Percentiles rank a stretch among this genome's conserved stretches.
Conservation (phyloP, 2,888 invertebrate genomes). For the Hemaris fuciformis region DNA sequence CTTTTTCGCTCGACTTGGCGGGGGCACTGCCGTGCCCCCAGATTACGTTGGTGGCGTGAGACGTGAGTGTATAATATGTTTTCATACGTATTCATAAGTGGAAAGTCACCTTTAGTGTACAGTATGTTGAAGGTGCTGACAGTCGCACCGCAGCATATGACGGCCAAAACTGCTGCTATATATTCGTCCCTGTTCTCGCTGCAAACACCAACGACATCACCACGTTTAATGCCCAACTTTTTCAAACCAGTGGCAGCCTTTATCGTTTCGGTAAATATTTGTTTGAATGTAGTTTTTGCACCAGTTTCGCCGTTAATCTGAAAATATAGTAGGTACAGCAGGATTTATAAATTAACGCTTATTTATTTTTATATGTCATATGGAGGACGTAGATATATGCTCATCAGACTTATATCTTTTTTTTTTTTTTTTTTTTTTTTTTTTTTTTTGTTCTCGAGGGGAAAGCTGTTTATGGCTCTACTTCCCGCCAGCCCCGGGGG, state of each 20-base stretch:
- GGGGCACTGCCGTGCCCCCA: too few species aligned
- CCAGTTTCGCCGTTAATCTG: conserved; percentile 81
- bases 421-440: too few species aligned
- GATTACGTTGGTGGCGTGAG: too few species aligned
- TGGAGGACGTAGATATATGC: too few species aligned
- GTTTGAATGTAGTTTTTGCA: conserved; percentile 65
- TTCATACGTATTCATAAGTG: too few species aligned
- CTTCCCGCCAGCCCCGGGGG: too few species aligned
- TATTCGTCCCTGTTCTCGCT: conserved; percentile 83
- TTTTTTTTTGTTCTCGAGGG: too few species aligned
- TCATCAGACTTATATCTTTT: too few species aligned
- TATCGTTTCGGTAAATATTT: conserved; percentile 73
- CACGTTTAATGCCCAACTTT: conserved; percentile 64
- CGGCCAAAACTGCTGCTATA: conserved; percentile 69
- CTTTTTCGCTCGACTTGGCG: too few species aligned
- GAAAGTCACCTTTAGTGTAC: conserved; percentile 73
- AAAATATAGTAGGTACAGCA: conserved; percentile 10
- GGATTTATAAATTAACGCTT: background rate
- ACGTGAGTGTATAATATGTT: too few species aligned
- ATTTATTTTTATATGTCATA: too few species aligned
- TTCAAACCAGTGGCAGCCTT: conserved; percentile 74
- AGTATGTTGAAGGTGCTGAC: conserved; percentile 81
- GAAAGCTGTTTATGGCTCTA: too few species aligned
- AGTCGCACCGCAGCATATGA: conserved; percentile 78
- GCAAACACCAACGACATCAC: conserved; percentile 79